Base-by-base conservation (phyloP, 2,888 invertebrate species). In the Xestia xanthographa region DNA sequence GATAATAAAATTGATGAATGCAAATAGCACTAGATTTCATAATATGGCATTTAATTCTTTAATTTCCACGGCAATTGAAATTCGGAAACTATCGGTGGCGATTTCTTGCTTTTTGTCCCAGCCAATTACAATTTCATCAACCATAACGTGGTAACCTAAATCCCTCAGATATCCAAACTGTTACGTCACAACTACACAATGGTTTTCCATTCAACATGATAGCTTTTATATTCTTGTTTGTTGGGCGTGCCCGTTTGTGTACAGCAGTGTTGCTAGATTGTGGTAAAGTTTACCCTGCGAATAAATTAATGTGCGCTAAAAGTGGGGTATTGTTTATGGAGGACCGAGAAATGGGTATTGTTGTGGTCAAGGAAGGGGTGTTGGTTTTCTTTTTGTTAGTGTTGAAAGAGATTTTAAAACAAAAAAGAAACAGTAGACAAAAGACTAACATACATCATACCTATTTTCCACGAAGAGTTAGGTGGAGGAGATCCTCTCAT, bases 161-260 rank as follows among this genome's bases (percentile, higher is more conserved):
- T 87, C 84, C 70, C 67, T 79, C 69, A 81, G 85, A 86, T 87
- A 87, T 80, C 72, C 83, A 80, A 82, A 78, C 79, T 65, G 77
- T 83, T 79, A 77, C 86, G 88, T 86, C 82, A 84, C 86, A 72
- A 72, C 75, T 72, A 70, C 83, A 88, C 88, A 88, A 88, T 84
- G 71, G 79, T 63, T 76, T 81, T 79, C 84, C 83, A 84, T 87
- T 86, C 88, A 86, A 56, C 79, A 79, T 82, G 86, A 88, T 84
- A 87, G 80, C 87, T 87, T 88, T 87, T 87, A 87, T 87, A 80
- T 83, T 86, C 84, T 81, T 87, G 88, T 88, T 87, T 85, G 87
- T 75, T 73, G 82, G 82, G 82, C 76, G 87, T 79, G 88, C 67
- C 85, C 81, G 82, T 82, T 83, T 88, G 77, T 84, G 83, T 85